Evolutionary conservation across 2,888 invertebrate genomes (phyloP).

Genomic region (Itoplectis maculator): DNA sequence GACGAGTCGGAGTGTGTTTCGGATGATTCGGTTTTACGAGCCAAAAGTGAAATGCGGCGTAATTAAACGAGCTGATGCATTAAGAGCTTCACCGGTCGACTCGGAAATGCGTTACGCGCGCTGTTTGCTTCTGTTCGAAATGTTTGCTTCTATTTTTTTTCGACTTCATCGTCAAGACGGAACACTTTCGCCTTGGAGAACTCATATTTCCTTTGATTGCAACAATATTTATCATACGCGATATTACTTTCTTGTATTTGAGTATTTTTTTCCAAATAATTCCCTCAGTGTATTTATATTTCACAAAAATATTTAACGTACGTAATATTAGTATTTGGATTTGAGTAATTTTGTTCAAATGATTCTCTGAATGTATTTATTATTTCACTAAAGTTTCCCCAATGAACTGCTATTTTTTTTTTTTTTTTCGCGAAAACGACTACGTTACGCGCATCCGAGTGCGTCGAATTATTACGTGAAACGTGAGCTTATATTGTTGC

Average conservation of each 20-base stretch:
- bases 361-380: neutral
- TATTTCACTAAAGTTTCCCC: slow-evolving; percentile 1
- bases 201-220: neutral
- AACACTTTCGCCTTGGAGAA: slow-evolving; percentile 15
- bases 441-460: neutral
- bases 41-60: slow-evolving; percentile 77
- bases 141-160: slow-evolving; percentile 5
- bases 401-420: neutral
- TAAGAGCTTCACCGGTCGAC: slow-evolving; percentile 10
- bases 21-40: slow-evolving; percentile 77
- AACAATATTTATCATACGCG: neutral
- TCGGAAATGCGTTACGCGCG: slow-evolving; percentile 30
- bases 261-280: neutral
- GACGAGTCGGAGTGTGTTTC: slow-evolving; percentile 54
- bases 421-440: neutral
- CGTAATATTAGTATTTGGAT: neutral
- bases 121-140: slow-evolving; percentile 5
- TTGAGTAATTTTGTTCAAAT: neutral
- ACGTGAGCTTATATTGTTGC: neutral
- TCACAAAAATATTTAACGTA: neutral
- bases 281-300: neutral
- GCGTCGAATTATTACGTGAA: neutral
- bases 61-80: slow-evolving; percentile 50
- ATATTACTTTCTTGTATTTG: neutral
- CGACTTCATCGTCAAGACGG: slow-evolving; percentile 17